Evolutionary conservation across 1,140 invertebrate genomes (phyloP), one percentile per base, ranked within the genome.

Genomic region (Acromyrmex heyeri): DNA sequence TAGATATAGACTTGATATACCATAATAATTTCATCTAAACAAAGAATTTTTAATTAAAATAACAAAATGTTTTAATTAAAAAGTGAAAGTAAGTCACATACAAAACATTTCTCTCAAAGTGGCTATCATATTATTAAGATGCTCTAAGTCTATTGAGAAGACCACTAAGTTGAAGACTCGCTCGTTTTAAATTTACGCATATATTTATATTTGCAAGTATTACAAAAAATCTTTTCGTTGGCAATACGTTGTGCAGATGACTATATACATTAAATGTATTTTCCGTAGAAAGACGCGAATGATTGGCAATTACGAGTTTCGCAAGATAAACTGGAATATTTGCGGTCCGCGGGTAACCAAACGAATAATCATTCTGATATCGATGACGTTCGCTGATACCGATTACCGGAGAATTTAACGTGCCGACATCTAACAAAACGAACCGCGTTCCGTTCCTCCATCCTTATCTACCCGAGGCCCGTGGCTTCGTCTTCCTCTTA

Each of bases 341-440:
- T 38, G 30, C 27, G 72, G 6, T 16, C 14, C 12, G 34, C 16
- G n/a, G 34, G 57, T 34, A 83, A 70, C 21, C 8, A 50, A 67
- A 88, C 64, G 59, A 55, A 7, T 27, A 55, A 7, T 27, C 48
- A 3, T 55, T 24, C 24, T 57, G 72, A 53, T 27, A 69, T 30
- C 50, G 86, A 85, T 77, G 87, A 85, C 79, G 76, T 38, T 48
- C 7, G 8, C 57, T 55, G 55, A 62, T 50, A 24, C 38, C 55
- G 78, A 73, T 88, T 76, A 76, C 57, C 55, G 48, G 62, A n/a
- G 44, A 69, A 83, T 69, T 88, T 70, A 14, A 82, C 79, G 61
- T 75, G 44, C 30, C 81, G 50, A 61, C 65, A 72, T 50, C 61
- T 38, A 59, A 62, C 38, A 57, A 86, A 87, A 69, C 24, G 85